Conservation (phyloP, 2,888 invertebrate species). For the Marronus borbonicus region DNA sequence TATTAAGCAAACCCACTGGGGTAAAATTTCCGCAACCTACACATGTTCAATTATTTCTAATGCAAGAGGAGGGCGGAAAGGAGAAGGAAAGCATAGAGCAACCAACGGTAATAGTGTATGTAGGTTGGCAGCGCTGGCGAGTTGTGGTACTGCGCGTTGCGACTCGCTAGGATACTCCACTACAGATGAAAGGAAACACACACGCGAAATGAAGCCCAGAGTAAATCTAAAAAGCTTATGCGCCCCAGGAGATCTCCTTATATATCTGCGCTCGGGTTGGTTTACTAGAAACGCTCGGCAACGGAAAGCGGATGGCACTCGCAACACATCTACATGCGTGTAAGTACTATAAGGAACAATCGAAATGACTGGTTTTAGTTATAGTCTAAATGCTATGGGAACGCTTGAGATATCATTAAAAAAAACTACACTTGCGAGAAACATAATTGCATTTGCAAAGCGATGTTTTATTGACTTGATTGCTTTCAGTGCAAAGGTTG, state of each 20-base stretch:
- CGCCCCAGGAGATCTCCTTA: conserved; percentile 56
- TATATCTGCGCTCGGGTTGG: conserved; percentile 43
- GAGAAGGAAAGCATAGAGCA: not conserved
- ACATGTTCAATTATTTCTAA: conserved; percentile 46
- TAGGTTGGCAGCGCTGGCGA: conserved; percentile 32
- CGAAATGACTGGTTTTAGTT: too few relatives aligned
- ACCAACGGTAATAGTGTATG: conserved; percentile 13
- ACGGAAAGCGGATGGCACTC: conserved; percentile 12
- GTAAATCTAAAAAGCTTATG: conserved; percentile 60
- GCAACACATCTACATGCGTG: conserved; percentile 27
- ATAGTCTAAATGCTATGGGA: too few relatives aligned
- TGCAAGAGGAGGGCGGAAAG: conserved; percentile 11
- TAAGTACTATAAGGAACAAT: not conserved
- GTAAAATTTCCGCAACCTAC: conserved; percentile 42
- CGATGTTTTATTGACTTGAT: too few relatives aligned
- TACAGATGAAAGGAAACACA: conserved; percentile 58
- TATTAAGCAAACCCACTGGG: conserved; percentile 34
- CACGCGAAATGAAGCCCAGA: conserved; percentile 54
- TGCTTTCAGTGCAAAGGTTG: too few relatives aligned
- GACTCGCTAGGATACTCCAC: conserved; percentile 43
- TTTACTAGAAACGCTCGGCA: conserved; percentile 2
- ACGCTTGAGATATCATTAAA: too few relatives aligned
- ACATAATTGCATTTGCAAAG: too few relatives aligned
- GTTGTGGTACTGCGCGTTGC: conserved; percentile 15
- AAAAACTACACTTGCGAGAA: too few relatives aligned